Evolutionary conservation across 2,113 vertebrate species (phyloP), one percentile per base, ranked within the genome.

Genomic region (Pseudorectes ferrugineus): DNA sequence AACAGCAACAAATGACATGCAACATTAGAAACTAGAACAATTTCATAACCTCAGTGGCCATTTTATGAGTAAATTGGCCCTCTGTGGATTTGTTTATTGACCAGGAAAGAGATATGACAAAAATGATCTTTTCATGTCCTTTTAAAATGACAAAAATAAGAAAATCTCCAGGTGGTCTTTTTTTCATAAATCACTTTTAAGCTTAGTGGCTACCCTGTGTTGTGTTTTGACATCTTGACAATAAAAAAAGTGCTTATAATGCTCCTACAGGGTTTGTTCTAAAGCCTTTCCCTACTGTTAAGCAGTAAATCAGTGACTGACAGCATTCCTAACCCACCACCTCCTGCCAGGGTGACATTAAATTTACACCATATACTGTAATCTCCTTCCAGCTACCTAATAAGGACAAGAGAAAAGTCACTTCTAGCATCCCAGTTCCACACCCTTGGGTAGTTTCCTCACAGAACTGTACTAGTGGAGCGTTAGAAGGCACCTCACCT

Each of bases 231-330:
- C 93, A 97, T 77, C 83, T 72, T 95, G 78, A 97, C 96, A 97
- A 97, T 93, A 97, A 97, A 97, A 97, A 93, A 96, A 92, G 91
- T 92, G 93, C 66, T 95, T 94, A 79, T 88, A 80, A 91, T 46
- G 73, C 35, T 97, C 85, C 86, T 95, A 31, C 4, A 28, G 82
- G 65, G 84, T 62, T 91, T 97, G 58, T 96, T 97, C 93, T 94
- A 96, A 97, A 97, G 57, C 88, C 74, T 96, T 93, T 96, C 58
- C 74, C 62, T 84, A 74, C 72, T 92, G 77, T 89, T 96, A 89
- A 94, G 86, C 91, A 96, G 85, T 97, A 98, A 97, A 97, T 98
- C 97, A 96, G 75, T 94, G 95, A 97, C 92, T 94, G 96, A 96
- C 95, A 97, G 57, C 45, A 94, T 96, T 96, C 77, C 92, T 95